phyloP scores from a whole-genome alignment of 1,140 invertebrate species.

The Macrosteles quadrilineatus region DNA sequence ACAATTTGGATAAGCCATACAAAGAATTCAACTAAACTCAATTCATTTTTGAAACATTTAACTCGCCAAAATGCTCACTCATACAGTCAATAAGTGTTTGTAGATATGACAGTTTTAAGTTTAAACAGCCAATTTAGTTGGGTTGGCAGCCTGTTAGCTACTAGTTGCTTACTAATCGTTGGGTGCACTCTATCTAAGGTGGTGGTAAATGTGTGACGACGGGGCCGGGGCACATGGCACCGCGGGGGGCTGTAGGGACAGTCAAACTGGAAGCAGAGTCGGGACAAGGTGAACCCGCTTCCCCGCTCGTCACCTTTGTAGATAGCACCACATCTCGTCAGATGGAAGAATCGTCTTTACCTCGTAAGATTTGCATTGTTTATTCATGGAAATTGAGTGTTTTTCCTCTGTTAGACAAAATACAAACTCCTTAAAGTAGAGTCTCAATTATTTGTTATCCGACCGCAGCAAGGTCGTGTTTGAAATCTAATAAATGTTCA shows the following conservation, averaged over 20 bases:
- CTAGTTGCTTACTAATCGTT: slow-evolving; percentile 26
- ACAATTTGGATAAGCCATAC: too few species aligned
- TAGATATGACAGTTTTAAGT: too few species aligned
- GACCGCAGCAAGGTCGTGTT: too few species aligned
- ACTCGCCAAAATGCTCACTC: too few species aligned
- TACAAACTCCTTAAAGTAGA: too few species aligned
- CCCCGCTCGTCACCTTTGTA: slow-evolving; percentile 40
- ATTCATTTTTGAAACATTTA: too few species aligned
- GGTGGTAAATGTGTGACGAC: slow-evolving; percentile 34
- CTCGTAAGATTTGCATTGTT: slow-evolving; percentile 35
- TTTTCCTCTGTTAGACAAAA: neutral
- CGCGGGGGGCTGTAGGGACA: slow-evolving; percentile 26
- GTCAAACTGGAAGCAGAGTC: slow-evolving; percentile 40
- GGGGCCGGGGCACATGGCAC: slow-evolving; percentile 30
- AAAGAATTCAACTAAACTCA: too few species aligned
- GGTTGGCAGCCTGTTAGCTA: neutral
- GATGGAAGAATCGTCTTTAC: slow-evolving; percentile 37
- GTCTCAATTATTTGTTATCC: too few species aligned
- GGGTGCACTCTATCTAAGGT: slow-evolving; percentile 31
- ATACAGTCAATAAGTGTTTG: too few species aligned
- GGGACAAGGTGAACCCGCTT: slow-evolving; percentile 23
- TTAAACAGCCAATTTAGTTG: too few species aligned
- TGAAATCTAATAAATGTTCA: too few species aligned
- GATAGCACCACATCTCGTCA: slow-evolving; percentile 43
- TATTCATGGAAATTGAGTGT: neutral